Evolutionary conservation across 2,113 vertebrate species (phyloP).

Genomic region (Apodemus sylvaticus): DNA sequence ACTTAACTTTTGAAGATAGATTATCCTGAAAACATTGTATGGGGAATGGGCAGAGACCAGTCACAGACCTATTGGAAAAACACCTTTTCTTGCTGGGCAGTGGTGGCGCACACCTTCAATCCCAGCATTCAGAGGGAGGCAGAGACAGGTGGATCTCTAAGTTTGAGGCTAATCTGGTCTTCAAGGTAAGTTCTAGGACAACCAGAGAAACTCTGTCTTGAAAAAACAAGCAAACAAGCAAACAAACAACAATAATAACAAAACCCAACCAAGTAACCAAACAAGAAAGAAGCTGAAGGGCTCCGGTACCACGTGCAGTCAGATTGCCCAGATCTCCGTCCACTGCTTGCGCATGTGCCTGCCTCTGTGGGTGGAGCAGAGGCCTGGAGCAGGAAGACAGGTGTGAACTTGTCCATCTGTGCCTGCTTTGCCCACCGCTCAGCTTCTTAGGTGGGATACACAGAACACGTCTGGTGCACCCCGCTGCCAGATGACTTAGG

Average conservation of each 20-base stretch:
- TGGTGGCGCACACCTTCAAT: not conserved
- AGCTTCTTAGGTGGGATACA: not conserved
- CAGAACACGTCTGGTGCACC: not conserved
- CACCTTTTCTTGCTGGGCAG: not conserved
- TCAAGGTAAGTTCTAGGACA: not conserved
- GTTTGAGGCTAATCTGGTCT: not conserved
- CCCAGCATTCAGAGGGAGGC: not conserved
- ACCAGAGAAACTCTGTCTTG: not conserved
- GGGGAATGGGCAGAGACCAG: not conserved
- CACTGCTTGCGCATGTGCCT: not conserved
- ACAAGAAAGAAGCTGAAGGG: not conserved
- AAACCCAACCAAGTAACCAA: not conserved
- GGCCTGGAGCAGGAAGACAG: not conserved
- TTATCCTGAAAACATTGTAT: not conserved
- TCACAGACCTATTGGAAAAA: not conserved
- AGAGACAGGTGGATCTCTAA: not conserved
- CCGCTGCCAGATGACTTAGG: not conserved
- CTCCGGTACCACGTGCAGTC: not conserved
- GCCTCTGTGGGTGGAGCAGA: not conserved
- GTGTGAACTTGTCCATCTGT: accelerated
- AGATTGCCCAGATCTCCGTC: too few species aligned
- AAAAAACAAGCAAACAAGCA: not conserved
- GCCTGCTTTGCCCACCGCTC: not conserved
- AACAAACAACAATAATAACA: not conserved
- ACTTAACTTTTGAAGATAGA: not conserved